Conservation (phyloP, 1,140 invertebrate species). For the Sesamia nonagrioides region DNA sequence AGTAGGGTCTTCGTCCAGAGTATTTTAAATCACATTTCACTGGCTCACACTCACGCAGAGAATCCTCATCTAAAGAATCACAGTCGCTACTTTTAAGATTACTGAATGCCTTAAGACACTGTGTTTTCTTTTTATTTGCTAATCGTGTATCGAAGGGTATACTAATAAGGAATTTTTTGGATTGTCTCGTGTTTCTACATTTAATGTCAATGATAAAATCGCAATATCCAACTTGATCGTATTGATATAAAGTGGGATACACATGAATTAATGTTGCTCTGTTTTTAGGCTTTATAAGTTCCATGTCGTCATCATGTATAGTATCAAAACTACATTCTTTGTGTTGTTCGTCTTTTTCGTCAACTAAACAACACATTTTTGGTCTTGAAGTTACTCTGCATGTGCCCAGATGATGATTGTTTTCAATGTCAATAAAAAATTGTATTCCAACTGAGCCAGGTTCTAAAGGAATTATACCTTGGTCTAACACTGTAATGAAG, state of each 20-base stretch:
- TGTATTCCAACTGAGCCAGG: constrained; percentile 69
- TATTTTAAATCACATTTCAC: constrained; percentile 75
- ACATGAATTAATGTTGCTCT: constrained; percentile 66
- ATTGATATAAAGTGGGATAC: constrained; percentile 64
- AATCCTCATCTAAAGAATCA: constrained; percentile 65
- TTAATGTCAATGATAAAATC: constrained; percentile 63
- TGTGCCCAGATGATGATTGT: constrained; percentile 55
- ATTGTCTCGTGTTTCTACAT: constrained; percentile 55
- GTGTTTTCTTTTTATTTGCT: constrained; percentile 40
- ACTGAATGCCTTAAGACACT: constrained; percentile 58
- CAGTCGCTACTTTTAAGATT: constrained; percentile 57
- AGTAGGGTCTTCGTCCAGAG: constrained; percentile 64
- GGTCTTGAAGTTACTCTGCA: constrained; percentile 60
- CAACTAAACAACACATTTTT: constrained; percentile 67
- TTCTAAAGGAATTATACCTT: constrained; percentile 68
- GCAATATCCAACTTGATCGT: constrained; percentile 72
- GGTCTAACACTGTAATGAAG: constrained; percentile 65
- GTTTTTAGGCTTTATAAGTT: constrained; percentile 60
- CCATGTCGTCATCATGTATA: constrained; percentile 54
- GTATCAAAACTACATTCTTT: constrained; percentile 62
- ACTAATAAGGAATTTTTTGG: constrained; percentile 51
- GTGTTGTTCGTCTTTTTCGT: constrained; percentile 56
- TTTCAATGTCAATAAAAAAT: constrained; percentile 73
- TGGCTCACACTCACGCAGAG: constrained; percentile 65
- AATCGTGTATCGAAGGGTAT: constrained; percentile 72